phyloP scores from a whole-genome alignment of 2,797 vertebrate species.

The Labroides dimidiatus region DNA sequence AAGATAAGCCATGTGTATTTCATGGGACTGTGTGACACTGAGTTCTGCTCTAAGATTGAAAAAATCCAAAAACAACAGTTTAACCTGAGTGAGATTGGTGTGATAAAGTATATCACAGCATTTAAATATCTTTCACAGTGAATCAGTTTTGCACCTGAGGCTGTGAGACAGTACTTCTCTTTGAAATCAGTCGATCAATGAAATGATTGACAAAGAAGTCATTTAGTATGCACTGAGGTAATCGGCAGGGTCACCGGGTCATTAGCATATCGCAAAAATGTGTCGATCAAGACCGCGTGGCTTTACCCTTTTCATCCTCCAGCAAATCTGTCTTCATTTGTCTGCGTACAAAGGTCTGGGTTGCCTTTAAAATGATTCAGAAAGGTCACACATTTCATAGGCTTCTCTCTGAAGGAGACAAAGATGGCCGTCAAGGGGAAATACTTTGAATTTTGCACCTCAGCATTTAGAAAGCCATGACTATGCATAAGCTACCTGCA shows the following conservation, averaged over 20 bases:
- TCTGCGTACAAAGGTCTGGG: slow-evolving; percentile 83
- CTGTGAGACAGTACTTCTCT: slow-evolving; percentile 53
- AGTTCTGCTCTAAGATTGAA: slow-evolving; percentile 21
- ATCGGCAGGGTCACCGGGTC: slow-evolving; percentile 69
- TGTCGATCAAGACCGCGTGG: slow-evolving; percentile 76
- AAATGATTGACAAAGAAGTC: slow-evolving; percentile 72
- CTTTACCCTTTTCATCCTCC: slow-evolving; percentile 86
- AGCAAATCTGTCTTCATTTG: slow-evolving; percentile 84
- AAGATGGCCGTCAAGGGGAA: slow-evolving; percentile 56
- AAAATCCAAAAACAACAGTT: slow-evolving; percentile 13
- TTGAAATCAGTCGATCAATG: slow-evolving; percentile 74
- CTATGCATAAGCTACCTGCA: slow-evolving; percentile 69
- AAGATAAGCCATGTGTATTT: slow-evolving; percentile 35
- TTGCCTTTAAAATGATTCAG: slow-evolving; percentile 82
- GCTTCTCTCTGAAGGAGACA: slow-evolving; percentile 69
- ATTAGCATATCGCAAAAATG: slow-evolving; percentile 81
- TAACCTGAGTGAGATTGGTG: slow-evolving; percentile 18
- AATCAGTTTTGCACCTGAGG: slow-evolving; percentile 38
- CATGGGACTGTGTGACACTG: slow-evolving; percentile 41
- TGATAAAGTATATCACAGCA: slow-evolving; percentile 39
- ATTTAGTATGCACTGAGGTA: slow-evolving; percentile 75
- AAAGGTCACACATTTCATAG: slow-evolving; percentile 85
- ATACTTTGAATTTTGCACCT: slow-evolving; percentile 79
- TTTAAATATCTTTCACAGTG: slow-evolving; percentile 50
- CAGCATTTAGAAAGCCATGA: slow-evolving; percentile 79